Evolutionary conservation across 1,140 invertebrate genomes (phyloP).

Genomic region (Dryas iulia): DNA sequence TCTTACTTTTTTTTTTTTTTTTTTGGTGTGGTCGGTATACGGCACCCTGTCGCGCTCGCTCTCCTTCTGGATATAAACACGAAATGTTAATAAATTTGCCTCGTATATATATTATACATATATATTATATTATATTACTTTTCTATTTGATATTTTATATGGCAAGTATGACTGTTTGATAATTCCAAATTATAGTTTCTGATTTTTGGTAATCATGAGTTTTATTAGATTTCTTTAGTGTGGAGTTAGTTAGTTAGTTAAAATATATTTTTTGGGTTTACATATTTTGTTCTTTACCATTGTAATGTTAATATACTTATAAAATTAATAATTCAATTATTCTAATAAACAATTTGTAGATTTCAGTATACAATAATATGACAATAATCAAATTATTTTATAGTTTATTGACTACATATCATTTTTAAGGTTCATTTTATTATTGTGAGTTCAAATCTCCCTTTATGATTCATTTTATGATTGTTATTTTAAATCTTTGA

Average conservation of each 20-base stretch:
- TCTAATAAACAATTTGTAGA: no score
- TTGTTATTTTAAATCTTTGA: no score
- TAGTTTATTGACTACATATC: no score
- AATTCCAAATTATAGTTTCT: slow-evolving; percentile 3
- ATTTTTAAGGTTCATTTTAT: no score
- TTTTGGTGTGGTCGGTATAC: background rate
- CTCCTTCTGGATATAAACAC: slow-evolving; percentile 11
- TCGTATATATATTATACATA: no score
- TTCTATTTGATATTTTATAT: background rate
- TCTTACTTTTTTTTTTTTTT: slow-evolving; percentile 32
- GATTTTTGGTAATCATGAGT: slow-evolving; percentile 3
- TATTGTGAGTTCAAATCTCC: background rate
- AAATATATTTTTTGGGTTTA: no score
- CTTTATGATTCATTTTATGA: background rate
- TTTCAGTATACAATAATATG: no score
- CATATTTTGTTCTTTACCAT: no score
- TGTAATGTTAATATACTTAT: no score
- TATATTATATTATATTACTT: background rate
- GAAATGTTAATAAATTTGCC: slow-evolving; percentile 23
- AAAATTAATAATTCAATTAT: no score
- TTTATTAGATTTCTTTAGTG: background rate
- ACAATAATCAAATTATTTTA: no score
- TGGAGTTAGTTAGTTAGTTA: background rate
- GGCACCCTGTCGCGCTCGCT: background rate
- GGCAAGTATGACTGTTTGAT: background rate